Base-by-base conservation (phyloP, 2,888 invertebrate species). In the Drosophila mulleri region DNA sequence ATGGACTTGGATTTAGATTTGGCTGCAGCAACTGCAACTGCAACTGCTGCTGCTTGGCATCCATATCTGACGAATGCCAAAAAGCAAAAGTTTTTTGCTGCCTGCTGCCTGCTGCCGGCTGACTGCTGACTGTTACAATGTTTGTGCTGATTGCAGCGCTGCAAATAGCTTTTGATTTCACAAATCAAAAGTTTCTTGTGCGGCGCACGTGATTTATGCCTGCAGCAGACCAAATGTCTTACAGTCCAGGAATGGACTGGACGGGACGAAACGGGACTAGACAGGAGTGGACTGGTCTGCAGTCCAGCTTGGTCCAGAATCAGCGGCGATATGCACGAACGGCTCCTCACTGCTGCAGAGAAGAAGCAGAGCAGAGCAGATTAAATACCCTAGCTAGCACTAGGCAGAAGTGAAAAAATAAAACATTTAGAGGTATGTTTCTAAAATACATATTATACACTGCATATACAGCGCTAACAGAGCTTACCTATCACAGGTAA, bases 151-250 rank as follows among this genome's bases (percentile, higher is more conserved):
- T 88, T 88, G 86, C 89, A 88, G 82, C 72, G 76, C 83, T 75
- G 89, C 85, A 88, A 88, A 88, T 88, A 80, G 88, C 88, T 88
- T 88, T 89, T 88, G 91, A 91, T 91, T 91, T 90, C 89, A 87
- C 83, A 91, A 91, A 91, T 91, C 91, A 91, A 91, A 91, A 91
- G 88, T 91, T 91, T 89, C 84, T 90, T 91, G 88, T 88, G 89
- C 82, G 72, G 72, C 79, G 91, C 89, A 90, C 91, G 91, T 91
- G 91, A 91, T 91, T 91, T 91, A 91, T 91, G 89, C 88, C 84
- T 88, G 88, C 78, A 78, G 84, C 59, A 59, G 39, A 47, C 58
- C 35, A 48, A 29, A 37, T 44, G 37, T 59, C 67, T 29, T 18
- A 7, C 56, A 29, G 41, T 41, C 52, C 37, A 54, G 14, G 18